Evolutionary conservation across 2,113 vertebrate species (phyloP).

Genomic region (Microtus montanus): DNA sequence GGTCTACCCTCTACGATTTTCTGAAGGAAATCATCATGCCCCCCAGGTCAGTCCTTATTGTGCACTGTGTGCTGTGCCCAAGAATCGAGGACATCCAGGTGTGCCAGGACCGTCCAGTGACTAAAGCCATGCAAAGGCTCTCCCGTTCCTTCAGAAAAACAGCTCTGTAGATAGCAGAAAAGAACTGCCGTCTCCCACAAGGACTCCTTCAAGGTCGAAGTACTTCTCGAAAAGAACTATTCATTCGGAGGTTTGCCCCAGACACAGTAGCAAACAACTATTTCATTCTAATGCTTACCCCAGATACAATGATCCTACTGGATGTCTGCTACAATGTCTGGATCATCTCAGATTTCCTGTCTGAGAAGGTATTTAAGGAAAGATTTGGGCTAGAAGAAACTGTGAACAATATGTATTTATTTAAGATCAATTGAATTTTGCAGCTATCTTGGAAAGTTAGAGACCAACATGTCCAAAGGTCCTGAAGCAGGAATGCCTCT

Average conservation of each 20-base stretch:
- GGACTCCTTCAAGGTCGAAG: not conserved
- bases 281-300: not conserved
- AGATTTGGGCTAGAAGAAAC: not conserved
- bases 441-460: not conserved
- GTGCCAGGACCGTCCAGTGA: not conserved
- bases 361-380: not conserved
- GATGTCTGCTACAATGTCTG: not conserved
- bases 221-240: not conserved
- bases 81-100: not conserved
- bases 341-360: not conserved
- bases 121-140: not conserved
- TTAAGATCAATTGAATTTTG: constrained; percentile 28
- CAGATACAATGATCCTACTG: not conserved
- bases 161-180: not conserved
- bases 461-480: not conserved
- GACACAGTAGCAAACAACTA: not conserved
- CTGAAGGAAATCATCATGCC: not conserved
- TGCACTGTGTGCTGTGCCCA: not conserved
- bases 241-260: not conserved
- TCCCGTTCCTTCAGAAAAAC: not conserved
- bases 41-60: not conserved
- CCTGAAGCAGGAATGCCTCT: not conserved
- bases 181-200: not conserved
- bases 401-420: not conserved
- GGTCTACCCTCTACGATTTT: not conserved